These are phyloP conservation scores for Temnothorax nylanderi DNA, from an alignment of 1,140 invertebrate genomes.

Conservation along the genomic window DNA sequence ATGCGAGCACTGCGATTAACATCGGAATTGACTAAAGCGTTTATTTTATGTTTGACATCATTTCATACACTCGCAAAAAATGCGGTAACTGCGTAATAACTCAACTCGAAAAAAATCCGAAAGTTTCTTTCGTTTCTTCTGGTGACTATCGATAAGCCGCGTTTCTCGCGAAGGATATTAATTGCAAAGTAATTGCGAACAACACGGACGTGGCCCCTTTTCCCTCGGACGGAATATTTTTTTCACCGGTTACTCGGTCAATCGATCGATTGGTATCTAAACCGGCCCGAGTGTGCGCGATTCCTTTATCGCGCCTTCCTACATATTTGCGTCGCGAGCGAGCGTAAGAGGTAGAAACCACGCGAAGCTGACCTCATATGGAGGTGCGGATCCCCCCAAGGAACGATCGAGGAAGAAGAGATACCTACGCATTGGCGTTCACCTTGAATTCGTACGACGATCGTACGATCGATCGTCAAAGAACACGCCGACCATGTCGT, in stretches of 20 bases:
- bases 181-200: not conserved
- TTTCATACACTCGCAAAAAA: not conserved
- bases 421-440: slow-evolving; percentile 58
- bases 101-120: not conserved
- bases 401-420: slow-evolving; percentile 62
- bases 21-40: not conserved
- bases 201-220: not conserved
- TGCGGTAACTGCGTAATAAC: not conserved
- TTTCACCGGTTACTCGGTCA: slow-evolving; percentile 24
- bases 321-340: slow-evolving; percentile 23
- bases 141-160: not conserved
- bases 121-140: not conserved
- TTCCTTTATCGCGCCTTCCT: slow-evolving; percentile 32
- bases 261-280: slow-evolving; percentile 41
- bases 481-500: not conserved
- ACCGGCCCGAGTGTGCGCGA: slow-evolving; percentile 22
- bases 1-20: not conserved
- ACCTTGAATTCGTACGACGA: slow-evolving; percentile 42
- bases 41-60: not conserved
- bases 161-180: not conserved
- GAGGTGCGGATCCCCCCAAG: slow-evolving; percentile 39
- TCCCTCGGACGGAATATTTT: not conserved
- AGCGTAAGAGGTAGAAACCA: slow-evolving; percentile 58
- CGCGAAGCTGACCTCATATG: slow-evolving; percentile 61
- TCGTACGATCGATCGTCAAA: slow-evolving; percentile 31